Evolutionary conservation across 2,888 invertebrate species (phyloP), one percentile per base, ranked within the genome.

Genomic region (Listrodromus nycthemerus): DNA sequence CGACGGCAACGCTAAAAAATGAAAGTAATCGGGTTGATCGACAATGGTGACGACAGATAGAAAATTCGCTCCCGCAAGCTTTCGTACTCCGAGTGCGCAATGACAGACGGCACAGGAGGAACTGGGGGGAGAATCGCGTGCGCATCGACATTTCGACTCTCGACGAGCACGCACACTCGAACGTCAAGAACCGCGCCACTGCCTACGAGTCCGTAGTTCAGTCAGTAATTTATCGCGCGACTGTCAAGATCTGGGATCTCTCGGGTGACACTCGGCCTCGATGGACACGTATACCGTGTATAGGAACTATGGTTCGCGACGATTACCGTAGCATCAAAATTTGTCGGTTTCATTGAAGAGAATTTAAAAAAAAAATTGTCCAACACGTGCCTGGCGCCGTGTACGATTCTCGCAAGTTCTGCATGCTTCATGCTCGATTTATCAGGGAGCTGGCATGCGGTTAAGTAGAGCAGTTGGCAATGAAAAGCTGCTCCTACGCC

Each of bases 391-490:
- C 37, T 10, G 16, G 10, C 16, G 2, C 16, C 41, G 41, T 41
- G 3, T 13, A 5, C 41, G 41, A 41, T 3, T 41, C 41, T 41
- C 41, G 41, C 41, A 16, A 41, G 41, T 41, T 41, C 41, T 41
- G 16, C 16, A 41, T 41, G 55, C 24, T 55, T 73, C 58, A 61
- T 61, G 73, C 27, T 61, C 27, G 27, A 45, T 73, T 52, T 52
- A 70, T 61, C 61, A 16, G 65, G 52, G n/a, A 66, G 63, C 37
- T 77, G 79, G 79, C 79, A 83, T 83, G 83, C 78, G 74, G 71
- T 50, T 80, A 45, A 67, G 83, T 73, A 76, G 80, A 73, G 83
- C 80, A 76, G 80, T 83, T 83, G 83, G 83, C 24, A 71, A 55
- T 41, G 55, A 71, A 41, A 70, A 13, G 37, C n/a, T 73, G 27